Percentiles rank a stretch among this genome's conserved stretches.
Evolutionary conservation across 2,888 invertebrate species (phyloP).

Genomic region (Sceliomorpha sp.): DNA sequence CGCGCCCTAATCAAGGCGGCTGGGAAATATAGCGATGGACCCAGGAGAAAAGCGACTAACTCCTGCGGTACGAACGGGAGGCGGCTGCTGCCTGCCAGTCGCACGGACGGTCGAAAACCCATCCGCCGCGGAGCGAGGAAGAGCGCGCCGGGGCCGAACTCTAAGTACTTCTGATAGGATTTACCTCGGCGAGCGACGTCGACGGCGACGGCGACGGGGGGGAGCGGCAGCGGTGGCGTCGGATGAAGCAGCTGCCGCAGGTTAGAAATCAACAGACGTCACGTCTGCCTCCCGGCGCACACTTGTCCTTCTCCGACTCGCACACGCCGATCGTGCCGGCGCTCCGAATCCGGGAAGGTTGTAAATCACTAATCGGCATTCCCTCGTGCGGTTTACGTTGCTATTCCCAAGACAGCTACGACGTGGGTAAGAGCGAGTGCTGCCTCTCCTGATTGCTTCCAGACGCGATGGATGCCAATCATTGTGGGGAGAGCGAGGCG

Average conservation of each 20-base stretch:
- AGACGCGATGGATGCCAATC: no score
- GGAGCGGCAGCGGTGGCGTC: no score
- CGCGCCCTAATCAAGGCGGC: constrained; percentile 40
- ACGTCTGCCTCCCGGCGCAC: constrained; percentile 5
- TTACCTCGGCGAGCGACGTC: constrained; percentile 61
- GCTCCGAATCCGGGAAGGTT: constrained; percentile 67
- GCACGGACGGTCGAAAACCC: constrained; percentile 59
- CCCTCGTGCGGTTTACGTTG: constrained; percentile 57
- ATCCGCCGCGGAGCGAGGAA: no score
- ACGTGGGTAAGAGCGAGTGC: no score
- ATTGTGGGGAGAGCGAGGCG: no score
- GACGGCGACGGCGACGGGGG: no score
- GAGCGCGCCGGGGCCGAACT: constrained; percentile 69
- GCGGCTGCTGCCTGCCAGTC: no score
- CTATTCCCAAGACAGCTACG: constrained; percentile 29
- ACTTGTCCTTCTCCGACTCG: constrained; percentile 16
- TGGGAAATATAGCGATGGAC: constrained; percentile 33
- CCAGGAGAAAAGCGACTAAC: constrained; percentile 48
- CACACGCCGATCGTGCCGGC: constrained; percentile 50
- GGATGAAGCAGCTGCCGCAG: constrained; percentile 33
- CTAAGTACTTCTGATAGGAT: constrained; percentile 76
- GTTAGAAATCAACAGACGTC: constrained; percentile 49
- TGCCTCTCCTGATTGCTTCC: no score
- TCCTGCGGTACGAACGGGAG: constrained; percentile 44
- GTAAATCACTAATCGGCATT: constrained; percentile 78